phyloP scores from a whole-genome alignment of 1,140 invertebrate species.

The Drosophila watanabei region DNA sequence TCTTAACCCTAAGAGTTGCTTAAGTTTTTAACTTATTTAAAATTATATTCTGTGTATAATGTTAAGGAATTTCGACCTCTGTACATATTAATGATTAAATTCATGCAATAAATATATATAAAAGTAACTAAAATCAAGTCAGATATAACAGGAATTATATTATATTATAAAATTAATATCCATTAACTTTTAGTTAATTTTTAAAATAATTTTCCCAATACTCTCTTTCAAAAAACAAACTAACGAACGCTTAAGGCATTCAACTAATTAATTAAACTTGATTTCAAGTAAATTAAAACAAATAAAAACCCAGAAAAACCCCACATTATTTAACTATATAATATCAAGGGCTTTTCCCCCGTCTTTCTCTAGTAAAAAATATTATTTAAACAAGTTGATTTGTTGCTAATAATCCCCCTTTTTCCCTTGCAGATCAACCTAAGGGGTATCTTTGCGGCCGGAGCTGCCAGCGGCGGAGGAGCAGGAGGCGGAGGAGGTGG shows the following conservation, averaged over 20 bases:
- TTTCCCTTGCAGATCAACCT: slow-evolving; percentile 58
- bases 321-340: neutral
- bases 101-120: neutral
- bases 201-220: neutral
- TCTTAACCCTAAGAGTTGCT: neutral
- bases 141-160: no score
- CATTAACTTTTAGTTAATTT: neutral
- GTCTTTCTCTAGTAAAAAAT: neutral
- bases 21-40: neutral
- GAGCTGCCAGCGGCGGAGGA: slow-evolving; percentile 52
- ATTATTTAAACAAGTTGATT: neutral
- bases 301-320: neutral
- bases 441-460: slow-evolving; percentile 67
- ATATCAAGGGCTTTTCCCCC: neutral
- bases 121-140: neutral
- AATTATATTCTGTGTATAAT: neutral
- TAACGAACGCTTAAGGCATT: neutral
- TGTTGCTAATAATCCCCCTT: neutral
- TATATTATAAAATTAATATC: no score
- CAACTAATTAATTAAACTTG: neutral
- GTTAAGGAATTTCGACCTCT: neutral
- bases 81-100: neutral
- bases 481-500: slow-evolving; percentile 26
- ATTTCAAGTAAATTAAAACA: neutral
- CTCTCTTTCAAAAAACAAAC: neutral